Conservation (phyloP, 2,113 vertebrate genomes). For the Hydrochoerus hydrochaeris region DNA sequence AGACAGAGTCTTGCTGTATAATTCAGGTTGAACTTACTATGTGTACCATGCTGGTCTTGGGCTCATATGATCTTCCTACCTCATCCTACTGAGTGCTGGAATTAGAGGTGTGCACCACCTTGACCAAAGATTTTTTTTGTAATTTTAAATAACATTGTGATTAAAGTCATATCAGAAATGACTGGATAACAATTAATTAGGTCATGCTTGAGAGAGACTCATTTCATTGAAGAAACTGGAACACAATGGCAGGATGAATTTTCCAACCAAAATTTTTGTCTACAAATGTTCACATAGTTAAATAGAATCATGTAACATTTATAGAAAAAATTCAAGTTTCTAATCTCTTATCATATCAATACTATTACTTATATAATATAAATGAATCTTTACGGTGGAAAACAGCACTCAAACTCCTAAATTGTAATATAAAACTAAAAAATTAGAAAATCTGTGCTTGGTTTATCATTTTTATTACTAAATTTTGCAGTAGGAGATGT, state of each 20-base stretch:
- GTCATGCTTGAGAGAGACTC: background rate
- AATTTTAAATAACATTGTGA: background rate
- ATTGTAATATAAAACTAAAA: background rate
- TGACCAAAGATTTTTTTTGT: background rate
- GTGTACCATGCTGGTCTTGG: too few species aligned
- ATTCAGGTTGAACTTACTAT: too few species aligned
- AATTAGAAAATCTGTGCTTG: background rate
- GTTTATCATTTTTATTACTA: background rate
- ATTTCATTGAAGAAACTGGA: background rate
- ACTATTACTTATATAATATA: background rate
- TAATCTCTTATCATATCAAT: background rate
- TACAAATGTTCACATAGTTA: background rate
- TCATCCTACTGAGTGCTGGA: too few species aligned
- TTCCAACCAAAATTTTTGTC: background rate
- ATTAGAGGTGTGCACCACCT: background rate
- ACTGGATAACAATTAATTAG: background rate
- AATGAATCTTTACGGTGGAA: background rate
- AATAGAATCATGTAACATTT: background rate
- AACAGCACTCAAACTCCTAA: background rate
- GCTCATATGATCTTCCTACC: too few species aligned
- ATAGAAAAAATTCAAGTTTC: background rate
- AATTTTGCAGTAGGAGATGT: background rate
- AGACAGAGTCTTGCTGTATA: too few species aligned
- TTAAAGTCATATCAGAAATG: background rate
- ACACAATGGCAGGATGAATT: background rate